Conservation (phyloP, 2,888 invertebrate species). For the Diplolepis rosae region DNA sequence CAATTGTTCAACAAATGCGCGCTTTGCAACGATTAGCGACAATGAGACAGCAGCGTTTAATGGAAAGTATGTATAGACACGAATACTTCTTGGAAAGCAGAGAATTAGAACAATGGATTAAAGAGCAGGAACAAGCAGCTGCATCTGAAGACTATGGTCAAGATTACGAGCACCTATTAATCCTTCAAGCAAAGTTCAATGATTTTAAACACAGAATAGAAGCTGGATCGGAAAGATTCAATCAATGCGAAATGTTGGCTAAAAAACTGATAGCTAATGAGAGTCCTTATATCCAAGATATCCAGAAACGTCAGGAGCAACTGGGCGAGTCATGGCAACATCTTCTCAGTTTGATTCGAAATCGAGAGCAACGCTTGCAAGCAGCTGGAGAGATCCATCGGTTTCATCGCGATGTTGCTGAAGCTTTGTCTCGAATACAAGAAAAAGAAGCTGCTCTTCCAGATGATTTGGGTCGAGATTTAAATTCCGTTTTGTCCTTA, state of each 20-base stretch:
- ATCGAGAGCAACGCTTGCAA: constrained; percentile 89
- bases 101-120: constrained; percentile 94
- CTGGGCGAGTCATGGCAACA: constrained; percentile 91
- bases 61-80: constrained; percentile 92
- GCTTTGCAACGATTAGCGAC: constrained; percentile 87
- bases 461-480: constrained; percentile 86
- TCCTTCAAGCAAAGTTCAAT: constrained; percentile 92
- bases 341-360: constrained; percentile 89
- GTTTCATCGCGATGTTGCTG: constrained; percentile 96
- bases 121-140: constrained; percentile 91
- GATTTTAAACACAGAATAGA: constrained; percentile 94
- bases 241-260: constrained; percentile 91
- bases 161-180: constrained; percentile 92
- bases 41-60: constrained; percentile 87
- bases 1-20: constrained; percentile 85
- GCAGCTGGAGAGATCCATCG: constrained; percentile 98
- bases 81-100: constrained; percentile 93
- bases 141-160: constrained; percentile 95
- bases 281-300: constrained; percentile 89
- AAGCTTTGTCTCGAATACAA: constrained; percentile 90
- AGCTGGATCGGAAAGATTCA: constrained; percentile 91
- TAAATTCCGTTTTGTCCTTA: constrained; percentile 88
- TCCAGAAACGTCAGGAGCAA: constrained; percentile 89
- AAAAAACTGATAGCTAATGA: constrained; percentile 90
- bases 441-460: constrained; percentile 92